Percentiles rank a stretch among this genome's conserved stretches.
Conservation (phyloP, 23 tunicate genomes). For the Styela clava region DNA sequence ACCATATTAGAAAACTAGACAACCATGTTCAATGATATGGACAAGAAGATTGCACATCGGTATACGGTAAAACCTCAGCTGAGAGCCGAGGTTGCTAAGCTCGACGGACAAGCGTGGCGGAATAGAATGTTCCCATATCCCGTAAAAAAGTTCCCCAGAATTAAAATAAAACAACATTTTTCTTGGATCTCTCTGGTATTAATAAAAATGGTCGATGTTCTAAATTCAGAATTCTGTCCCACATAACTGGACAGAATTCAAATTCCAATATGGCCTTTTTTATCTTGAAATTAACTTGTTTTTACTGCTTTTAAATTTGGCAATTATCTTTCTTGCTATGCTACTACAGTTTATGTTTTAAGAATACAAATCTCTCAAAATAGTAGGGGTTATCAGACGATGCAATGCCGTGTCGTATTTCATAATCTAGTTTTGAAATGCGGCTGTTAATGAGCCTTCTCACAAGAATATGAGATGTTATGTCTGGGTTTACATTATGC, state of each 20-base stretch:
- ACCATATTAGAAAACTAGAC: too few relatives aligned
- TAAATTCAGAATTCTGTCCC: not conserved
- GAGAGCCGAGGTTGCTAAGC: too few relatives aligned
- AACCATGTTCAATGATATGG: too few relatives aligned
- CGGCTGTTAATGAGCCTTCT: not conserved
- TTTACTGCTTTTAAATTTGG: not conserved
- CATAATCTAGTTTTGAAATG: not conserved
- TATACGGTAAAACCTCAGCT: too few relatives aligned
- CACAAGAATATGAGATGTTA: not conserved
- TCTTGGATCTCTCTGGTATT: too few relatives aligned
- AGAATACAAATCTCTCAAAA: not conserved
- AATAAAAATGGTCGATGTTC: not conserved
- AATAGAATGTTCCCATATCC: too few relatives aligned
- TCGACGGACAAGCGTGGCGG: too few relatives aligned
- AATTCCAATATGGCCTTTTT: not conserved
- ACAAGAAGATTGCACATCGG: too few relatives aligned
- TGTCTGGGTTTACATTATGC: not conserved
- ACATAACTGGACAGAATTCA: not conserved
- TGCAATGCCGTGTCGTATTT: not conserved
- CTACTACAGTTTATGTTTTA: not conserved
- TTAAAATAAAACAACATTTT: too few relatives aligned
- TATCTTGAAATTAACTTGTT: too few relatives aligned
- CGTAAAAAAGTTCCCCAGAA: too few relatives aligned
- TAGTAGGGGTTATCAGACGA: not conserved
- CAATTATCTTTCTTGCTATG: not conserved